A percentile compares a stretch with the other conserved stretches of the same genome.
Evolutionary conservation across 2,797 vertebrate genomes (phyloP).

Genomic region (Pseudochaenichthys georgianus): DNA sequence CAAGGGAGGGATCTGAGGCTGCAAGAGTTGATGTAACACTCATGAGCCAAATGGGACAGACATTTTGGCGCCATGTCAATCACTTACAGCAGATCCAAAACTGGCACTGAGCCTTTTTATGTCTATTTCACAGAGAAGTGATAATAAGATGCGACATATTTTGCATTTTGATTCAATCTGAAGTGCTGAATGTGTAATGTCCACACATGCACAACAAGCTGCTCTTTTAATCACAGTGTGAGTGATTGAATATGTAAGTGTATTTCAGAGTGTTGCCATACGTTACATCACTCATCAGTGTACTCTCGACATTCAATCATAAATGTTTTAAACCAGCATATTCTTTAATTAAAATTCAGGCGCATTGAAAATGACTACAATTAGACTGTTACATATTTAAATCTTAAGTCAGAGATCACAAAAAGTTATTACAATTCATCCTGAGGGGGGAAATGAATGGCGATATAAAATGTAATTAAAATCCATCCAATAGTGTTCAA

Average conservation of each 20-base stretch:
- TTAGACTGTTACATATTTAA: neutral
- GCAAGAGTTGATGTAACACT: constrained; percentile 33
- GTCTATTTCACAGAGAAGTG: neutral
- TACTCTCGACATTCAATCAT: constrained; percentile 5
- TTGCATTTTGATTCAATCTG: constrained; percentile 9
- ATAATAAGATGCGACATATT: constrained; percentile 2
- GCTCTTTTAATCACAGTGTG: neutral
- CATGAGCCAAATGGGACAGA: constrained; percentile 8
- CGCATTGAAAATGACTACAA: neutral
- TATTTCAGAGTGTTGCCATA: constrained; percentile 12
- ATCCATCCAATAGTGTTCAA: neutral
- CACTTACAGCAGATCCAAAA: constrained; percentile 13
- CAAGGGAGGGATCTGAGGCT: constrained; percentile 33
- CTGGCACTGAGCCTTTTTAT: neutral
- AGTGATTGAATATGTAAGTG: constrained; percentile 17
- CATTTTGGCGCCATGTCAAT: constrained; percentile 9
- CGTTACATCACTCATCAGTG: constrained; percentile 34
- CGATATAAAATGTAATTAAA: neutral
- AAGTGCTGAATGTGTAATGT: neutral
- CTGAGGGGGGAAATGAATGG: neutral
- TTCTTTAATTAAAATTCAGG: constrained; percentile 21
- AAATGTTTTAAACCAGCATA: constrained; percentile 15
- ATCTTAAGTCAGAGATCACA: neutral
- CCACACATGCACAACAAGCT: constrained; percentile 4
- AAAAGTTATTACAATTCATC: neutral